phyloP scores from a whole-genome alignment of 2,888 invertebrate genomes.

The Macrosiphum euphorbiae region DNA sequence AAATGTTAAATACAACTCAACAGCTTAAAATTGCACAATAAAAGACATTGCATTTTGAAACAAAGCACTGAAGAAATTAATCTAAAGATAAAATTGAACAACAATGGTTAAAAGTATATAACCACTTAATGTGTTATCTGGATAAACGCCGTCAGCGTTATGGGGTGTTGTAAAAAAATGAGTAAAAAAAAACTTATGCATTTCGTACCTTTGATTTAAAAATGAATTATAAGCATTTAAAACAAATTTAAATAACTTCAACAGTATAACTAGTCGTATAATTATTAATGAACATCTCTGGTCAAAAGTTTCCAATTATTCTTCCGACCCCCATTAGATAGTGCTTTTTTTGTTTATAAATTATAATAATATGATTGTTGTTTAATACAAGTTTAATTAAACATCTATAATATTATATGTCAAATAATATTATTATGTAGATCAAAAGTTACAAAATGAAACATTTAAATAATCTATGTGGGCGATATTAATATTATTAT shows the following conservation, averaged over 20 bases:
- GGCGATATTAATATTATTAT: neutral
- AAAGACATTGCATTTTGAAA: neutral
- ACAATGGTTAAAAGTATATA: neutral
- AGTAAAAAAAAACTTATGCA: neutral
- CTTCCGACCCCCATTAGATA: neutral
- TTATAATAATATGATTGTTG: neutral
- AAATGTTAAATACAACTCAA: neutral
- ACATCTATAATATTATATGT: too few species aligned
- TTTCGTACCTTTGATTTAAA: neutral
- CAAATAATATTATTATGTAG: neutral
- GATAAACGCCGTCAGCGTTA: neutral
- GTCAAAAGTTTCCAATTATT: neutral
- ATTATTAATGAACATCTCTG: neutral
- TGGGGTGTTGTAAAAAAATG: neutral
- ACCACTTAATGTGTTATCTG: neutral
- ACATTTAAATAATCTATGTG: neutral
- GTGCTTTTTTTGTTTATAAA: neutral
- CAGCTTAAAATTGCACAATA: neutral
- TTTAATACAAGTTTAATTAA: neutral
- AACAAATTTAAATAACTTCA: neutral
- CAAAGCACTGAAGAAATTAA: neutral
- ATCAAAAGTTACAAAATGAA: neutral
- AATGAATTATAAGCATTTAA: neutral
- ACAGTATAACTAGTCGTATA: neutral
- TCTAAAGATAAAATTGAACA: neutral